A percentile compares a stretch with the other conserved stretches of the same genome.
phyloP scores from a whole-genome alignment of 2,888 invertebrate genomes.

The Macaria liturata region DNA sequence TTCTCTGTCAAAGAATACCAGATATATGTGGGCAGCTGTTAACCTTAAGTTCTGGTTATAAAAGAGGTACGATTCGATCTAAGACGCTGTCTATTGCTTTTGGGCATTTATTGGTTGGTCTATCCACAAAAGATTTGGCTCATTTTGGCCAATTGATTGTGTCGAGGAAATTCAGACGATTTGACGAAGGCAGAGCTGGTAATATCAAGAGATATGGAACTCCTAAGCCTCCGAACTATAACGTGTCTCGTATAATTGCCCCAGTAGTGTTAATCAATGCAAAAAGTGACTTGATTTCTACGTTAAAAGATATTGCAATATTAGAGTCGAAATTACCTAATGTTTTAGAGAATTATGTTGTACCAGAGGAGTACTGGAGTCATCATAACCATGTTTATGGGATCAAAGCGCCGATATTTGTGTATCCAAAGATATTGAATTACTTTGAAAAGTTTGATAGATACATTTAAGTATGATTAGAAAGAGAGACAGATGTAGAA shows the following conservation, averaged over 20 bases:
- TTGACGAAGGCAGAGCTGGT: slow-evolving; percentile 58
- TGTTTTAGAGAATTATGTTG: slow-evolving; percentile 81
- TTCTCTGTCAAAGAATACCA: slow-evolving; percentile 61
- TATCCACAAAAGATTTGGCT: slow-evolving; percentile 65
- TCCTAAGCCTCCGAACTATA: slow-evolving; percentile 60
- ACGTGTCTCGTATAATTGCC: slow-evolving; percentile 57
- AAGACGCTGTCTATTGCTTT: slow-evolving; percentile 78
- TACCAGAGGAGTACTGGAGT: slow-evolving; percentile 77
- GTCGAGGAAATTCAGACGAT: slow-evolving; percentile 61
- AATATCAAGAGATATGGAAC: slow-evolving; percentile 63
- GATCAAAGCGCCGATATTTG: slow-evolving; percentile 49
- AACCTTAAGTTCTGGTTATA: slow-evolving; percentile 82
- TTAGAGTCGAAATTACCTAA: slow-evolving; percentile 81
- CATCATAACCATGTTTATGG: slow-evolving; percentile 72
- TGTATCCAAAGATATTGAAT: slow-evolving; percentile 56
- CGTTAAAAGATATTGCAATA: slow-evolving; percentile 79
- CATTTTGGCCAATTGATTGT: slow-evolving; percentile 82
- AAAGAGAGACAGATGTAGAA: background rate
- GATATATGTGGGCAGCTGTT: slow-evolving; percentile 83
- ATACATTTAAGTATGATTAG: slow-evolving; percentile 1
- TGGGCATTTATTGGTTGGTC: slow-evolving; percentile 80
- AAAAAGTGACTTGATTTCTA: slow-evolving; percentile 85
- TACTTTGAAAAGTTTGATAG: slow-evolving; percentile 49
- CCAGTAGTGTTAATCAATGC: slow-evolving; percentile 65
- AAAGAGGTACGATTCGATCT: slow-evolving; percentile 75